These are phyloP conservation scores for Protonibea diacanthus DNA, from an alignment of 2,797 vertebrate genomes.

Conservation along the genomic window DNA sequence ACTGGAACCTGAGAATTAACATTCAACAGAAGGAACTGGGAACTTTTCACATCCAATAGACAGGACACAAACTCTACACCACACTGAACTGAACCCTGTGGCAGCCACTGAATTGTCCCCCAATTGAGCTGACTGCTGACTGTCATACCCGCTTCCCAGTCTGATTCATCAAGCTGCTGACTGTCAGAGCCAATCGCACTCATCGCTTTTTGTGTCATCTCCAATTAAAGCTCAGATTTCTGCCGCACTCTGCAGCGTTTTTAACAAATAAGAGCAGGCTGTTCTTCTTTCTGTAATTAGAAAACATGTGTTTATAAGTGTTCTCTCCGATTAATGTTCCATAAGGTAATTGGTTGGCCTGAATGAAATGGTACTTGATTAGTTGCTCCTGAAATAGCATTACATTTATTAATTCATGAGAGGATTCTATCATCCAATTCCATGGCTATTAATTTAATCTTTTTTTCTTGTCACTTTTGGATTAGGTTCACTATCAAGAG, in stretches of 20 bases:
- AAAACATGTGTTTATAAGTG: conserved; percentile 68
- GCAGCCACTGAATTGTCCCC: conserved; percentile 9
- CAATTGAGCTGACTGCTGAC: conserved; percentile 47
- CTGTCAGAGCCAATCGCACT: conserved; percentile 48
- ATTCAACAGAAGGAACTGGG: conserved; percentile 25
- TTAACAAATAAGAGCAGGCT: conserved; percentile 63
- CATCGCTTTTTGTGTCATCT: conserved; percentile 48
- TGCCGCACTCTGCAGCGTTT: conserved; percentile 34
- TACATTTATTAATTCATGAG: conserved; percentile 58
- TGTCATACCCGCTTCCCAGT: conserved; percentile 32
- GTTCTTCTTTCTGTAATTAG: conserved; percentile 71
- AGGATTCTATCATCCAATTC: conserved; percentile 70
- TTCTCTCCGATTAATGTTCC: conserved; percentile 71
- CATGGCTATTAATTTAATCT: conserved; percentile 59
- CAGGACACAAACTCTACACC: conserved; percentile 11
- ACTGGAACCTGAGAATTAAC: conserved; percentile 22
- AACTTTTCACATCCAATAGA: conserved; percentile 28
- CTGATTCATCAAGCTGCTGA: conserved; percentile 60
- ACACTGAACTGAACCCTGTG: conserved; percentile 26
- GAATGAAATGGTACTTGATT: conserved; percentile 72
- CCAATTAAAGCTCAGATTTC: conserved; percentile 50
- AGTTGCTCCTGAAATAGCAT: conserved; percentile 74
- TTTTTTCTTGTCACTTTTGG: conserved; percentile 55
- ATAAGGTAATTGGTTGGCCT: conserved; percentile 69
- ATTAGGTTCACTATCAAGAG: conserved; percentile 55